Evolutionary conservation across 92 coral and sea anemone species (phyloP).

Genomic region (Zoanthus solanderi): DNA sequence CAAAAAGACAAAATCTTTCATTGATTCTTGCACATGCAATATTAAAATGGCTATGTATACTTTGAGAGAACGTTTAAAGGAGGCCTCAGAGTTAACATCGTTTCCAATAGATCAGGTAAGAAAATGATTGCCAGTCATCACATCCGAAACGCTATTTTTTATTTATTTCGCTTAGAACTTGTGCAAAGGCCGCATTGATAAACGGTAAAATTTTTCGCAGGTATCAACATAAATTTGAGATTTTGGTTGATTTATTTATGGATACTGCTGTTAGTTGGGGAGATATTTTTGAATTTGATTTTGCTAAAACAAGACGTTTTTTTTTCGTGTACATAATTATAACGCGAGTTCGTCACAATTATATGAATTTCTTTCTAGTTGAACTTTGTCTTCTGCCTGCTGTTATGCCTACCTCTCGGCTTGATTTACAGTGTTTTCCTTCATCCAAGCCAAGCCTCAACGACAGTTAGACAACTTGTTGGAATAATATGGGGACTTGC

Average conservation of each 20-base stretch:
- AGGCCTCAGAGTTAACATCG: constrained; percentile 28
- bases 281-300: neutral
- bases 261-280: neutral
- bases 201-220: neutral
- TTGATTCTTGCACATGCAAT: neutral
- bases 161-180: too few relatives aligned
- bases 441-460: constrained; percentile 27
- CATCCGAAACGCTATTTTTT: neutral
- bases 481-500: constrained; percentile 36
- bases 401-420: constrained; percentile 1
- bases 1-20: neutral
- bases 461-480: constrained; percentile 29
- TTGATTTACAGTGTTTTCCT: neutral
- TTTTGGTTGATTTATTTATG: neutral
- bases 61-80: constrained; percentile 32
- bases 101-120: constrained; percentile 35
- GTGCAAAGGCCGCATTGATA: too few relatives aligned
- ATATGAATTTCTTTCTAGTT: neutral
- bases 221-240: neutral
- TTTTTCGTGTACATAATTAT: neutral
- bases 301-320: neutral
- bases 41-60: constrained; percentile 4
- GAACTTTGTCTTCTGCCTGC: constrained; percentile 40
- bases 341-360: neutral
- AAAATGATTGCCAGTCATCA: neutral